Percentiles rank a stretch among this genome's conserved stretches.
phyloP scores from a whole-genome alignment of 2,888 invertebrate species.

The Archips crataeganus region DNA sequence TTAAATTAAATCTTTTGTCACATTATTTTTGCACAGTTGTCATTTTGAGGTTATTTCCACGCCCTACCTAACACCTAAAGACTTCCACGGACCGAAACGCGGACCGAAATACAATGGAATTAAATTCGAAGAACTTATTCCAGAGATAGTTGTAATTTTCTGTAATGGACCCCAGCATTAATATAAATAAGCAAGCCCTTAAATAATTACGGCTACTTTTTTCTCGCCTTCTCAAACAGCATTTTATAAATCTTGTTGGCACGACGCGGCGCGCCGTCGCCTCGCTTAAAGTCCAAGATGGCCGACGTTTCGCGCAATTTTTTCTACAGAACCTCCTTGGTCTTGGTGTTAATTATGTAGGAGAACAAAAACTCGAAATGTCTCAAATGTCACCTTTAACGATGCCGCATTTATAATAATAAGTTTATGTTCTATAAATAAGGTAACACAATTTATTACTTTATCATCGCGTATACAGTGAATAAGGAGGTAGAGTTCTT shows the following conservation, averaged over 20 bases:
- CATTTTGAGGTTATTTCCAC: too few species aligned
- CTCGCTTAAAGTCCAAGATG: conserved; percentile 24
- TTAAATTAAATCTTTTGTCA: too few species aligned
- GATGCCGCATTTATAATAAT: conserved; percentile 29
- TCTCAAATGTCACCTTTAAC: conserved; percentile 37
- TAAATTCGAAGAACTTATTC: neutral
- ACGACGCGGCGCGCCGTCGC: conserved; percentile 10
- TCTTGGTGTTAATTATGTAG: conserved; percentile 40
- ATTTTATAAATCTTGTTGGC: conserved; percentile 22
- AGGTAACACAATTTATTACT: conserved; percentile 4
- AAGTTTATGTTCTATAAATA: conserved; percentile 34
- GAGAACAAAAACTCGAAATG: conserved; percentile 41
- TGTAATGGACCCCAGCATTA: conserved; percentile 5
- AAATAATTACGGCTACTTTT: conserved; percentile 14
- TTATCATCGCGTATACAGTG: neutral
- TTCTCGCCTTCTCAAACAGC: conserved; percentile 5
- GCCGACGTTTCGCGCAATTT: conserved; percentile 37
- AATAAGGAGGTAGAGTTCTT: neutral
- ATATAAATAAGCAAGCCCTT: conserved; percentile 9
- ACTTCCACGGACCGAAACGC: neutral
- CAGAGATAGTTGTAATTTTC: neutral
- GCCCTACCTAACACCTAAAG: too few species aligned
- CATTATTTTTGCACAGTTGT: too few species aligned
- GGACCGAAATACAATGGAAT: neutral
- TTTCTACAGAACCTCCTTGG: neutral